Conservation (phyloP, 2,113 vertebrate species). For the Protobothrops mucrosquamatus region DNA sequence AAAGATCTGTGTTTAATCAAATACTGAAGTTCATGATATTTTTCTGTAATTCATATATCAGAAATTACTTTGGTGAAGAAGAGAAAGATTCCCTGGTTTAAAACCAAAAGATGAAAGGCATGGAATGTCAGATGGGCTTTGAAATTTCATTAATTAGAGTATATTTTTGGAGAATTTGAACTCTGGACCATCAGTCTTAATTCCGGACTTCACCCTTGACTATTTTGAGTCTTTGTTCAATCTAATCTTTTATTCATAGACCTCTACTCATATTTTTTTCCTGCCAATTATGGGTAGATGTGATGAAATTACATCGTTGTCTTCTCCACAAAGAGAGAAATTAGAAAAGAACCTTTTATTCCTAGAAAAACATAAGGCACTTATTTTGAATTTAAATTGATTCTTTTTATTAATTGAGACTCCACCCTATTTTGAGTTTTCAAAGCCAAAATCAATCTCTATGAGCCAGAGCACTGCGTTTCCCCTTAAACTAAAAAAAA, state of each 20-base stretch:
- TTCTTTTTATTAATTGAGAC: neutral
- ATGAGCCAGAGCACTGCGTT: neutral
- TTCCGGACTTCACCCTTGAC: neutral
- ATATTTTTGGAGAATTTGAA: neutral
- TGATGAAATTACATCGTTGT: neutral
- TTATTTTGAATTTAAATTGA: neutral
- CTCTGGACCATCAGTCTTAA: neutral
- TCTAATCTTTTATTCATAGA: neutral
- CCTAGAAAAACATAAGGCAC: neutral
- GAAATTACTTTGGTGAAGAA: neutral
- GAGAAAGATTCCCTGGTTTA: neutral
- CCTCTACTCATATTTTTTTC: too few species aligned
- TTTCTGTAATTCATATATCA: neutral
- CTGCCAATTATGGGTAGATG: neutral
- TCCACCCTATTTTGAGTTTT: neutral
- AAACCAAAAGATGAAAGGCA: neutral
- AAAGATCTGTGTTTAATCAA: neutral
- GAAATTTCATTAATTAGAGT: neutral
- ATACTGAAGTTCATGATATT: neutral
- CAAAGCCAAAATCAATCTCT: neutral
- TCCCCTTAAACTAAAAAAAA: neutral
- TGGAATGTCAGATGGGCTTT: neutral
- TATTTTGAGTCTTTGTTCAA: neutral
- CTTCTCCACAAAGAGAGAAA: neutral
- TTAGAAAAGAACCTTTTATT: neutral